Conservation (phyloP, 1,140 invertebrate species). For the Calephelis virginiensis region DNA sequence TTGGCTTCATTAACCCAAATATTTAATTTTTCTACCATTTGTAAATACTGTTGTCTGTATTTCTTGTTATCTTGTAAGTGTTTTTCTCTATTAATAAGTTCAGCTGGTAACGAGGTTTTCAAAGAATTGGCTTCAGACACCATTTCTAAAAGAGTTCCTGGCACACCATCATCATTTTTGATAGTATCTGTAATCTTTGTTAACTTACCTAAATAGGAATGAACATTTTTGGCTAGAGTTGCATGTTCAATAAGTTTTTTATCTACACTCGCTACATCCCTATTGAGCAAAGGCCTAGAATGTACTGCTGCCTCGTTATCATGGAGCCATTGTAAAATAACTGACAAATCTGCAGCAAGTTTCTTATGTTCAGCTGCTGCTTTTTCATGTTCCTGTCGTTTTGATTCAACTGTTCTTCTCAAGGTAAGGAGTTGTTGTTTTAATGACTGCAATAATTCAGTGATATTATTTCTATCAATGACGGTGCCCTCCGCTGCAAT, state of each 20-base stretch:
- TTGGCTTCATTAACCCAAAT: constrained; percentile 93
- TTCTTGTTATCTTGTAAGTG: constrained; percentile 90
- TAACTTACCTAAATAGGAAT: constrained; percentile 85
- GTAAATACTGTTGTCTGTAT: constrained; percentile 85
- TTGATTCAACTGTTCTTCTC: constrained; percentile 89
- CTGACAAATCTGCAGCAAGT: constrained; percentile 87
- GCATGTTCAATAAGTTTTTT: constrained; percentile 90
- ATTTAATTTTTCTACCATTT: constrained; percentile 86
- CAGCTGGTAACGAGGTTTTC: constrained; percentile 86
- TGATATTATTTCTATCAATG: constrained; percentile 91
- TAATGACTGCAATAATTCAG: constrained; percentile 90
- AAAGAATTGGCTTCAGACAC: constrained; percentile 89
- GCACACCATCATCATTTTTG: constrained; percentile 86
- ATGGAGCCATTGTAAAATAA: constrained; percentile 90
- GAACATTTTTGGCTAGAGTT: constrained; percentile 83
- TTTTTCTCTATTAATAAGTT: constrained; percentile 87
- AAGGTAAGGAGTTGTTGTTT: constrained; percentile 91
- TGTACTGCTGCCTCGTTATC: constrained; percentile 90
- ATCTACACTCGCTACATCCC: constrained; percentile 88
- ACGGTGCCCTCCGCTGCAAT: constrained; percentile 92
- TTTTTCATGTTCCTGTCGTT: constrained; percentile 91
- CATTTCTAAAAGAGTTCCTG: constrained; percentile 88
- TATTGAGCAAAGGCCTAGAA: constrained; percentile 88
- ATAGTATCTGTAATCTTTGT: constrained; percentile 83
- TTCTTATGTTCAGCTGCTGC: constrained; percentile 93